phyloP scores from a whole-genome alignment of 2,113 vertebrate genomes.

The Crotalus viridis region DNA sequence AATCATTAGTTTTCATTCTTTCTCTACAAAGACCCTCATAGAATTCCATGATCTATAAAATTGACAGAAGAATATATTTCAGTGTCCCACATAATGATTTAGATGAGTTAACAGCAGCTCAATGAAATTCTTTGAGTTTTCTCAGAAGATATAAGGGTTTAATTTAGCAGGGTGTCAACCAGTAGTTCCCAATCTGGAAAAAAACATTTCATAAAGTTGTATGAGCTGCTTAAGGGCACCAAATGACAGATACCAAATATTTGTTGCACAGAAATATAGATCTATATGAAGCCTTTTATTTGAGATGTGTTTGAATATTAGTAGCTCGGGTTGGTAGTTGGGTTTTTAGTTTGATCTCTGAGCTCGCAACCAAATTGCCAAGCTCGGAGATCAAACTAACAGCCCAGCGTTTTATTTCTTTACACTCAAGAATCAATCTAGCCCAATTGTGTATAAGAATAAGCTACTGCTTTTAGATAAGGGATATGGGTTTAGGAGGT shows the following conservation, averaged over 20 bases:
- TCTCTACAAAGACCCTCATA: neutral
- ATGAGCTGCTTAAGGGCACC: neutral
- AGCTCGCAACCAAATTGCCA: too few species aligned
- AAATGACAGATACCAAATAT: neutral
- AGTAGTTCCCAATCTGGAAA: neutral
- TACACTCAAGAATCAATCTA: neutral
- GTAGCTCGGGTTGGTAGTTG: too few species aligned
- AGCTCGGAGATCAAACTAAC: too few species aligned
- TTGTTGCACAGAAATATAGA: neutral
- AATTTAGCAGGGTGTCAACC: neutral
- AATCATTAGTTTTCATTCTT: neutral
- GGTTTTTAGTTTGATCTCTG: too few species aligned
- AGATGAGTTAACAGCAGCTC: neutral
- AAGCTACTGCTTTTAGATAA: neutral
- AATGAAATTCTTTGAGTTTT: neutral
- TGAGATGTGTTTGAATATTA: too few species aligned
- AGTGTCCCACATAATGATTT: constrained; percentile 1
- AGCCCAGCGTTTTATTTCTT: neutral
- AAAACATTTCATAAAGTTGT: neutral
- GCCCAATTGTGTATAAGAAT: neutral
- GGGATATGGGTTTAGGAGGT: neutral
- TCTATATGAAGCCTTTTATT: neutral
- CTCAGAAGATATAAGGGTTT: neutral
- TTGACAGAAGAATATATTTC: neutral
- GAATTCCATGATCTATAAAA: neutral